A percentile compares a stretch with the other conserved stretches of the same genome.
Conservation (phyloP, 2,888 invertebrate species). For the Brachyptera risi region DNA sequence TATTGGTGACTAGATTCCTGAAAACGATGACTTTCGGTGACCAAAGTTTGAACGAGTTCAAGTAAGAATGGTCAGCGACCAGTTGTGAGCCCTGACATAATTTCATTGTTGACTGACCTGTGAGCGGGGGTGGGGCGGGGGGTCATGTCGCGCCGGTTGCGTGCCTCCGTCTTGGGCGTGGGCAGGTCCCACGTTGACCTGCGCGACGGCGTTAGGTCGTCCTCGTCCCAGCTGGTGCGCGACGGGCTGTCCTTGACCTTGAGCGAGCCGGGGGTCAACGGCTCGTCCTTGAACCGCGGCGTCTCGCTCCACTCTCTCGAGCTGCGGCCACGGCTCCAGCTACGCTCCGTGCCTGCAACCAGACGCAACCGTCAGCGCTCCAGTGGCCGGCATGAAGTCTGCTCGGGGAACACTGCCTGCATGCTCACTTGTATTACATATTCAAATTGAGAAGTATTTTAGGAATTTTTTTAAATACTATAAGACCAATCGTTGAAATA, state of each 20-base stretch:
- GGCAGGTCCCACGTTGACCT: conserved; percentile 92
- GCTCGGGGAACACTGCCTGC: too few relatives aligned
- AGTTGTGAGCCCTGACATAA: too few relatives aligned
- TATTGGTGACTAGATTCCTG: too few relatives aligned
- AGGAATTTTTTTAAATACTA: too few relatives aligned
- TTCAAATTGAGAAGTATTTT: too few relatives aligned
- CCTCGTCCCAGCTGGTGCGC: conserved; percentile 74
- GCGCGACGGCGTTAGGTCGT: conserved; percentile 53
- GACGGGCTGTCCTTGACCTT: conserved; percentile 58
- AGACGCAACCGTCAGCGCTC: background rate
- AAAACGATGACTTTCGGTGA: too few relatives aligned
- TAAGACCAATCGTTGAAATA: too few relatives aligned
- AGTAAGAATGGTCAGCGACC: too few relatives aligned
- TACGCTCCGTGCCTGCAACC: background rate
- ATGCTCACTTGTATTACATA: too few relatives aligned
- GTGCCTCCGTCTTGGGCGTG: conserved; percentile 58
- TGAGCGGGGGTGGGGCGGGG: conserved; percentile 84
- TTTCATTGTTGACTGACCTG: conserved; percentile 48
- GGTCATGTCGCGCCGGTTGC: conserved; percentile 57
- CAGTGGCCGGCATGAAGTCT: too few relatives aligned
- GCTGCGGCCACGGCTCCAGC: conserved; percentile 3
- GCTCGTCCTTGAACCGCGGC: conserved; percentile 78
- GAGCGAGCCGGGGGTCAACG: conserved; percentile 69
- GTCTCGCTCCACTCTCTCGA: conserved; percentile 33
- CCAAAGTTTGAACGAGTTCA: too few relatives aligned